A percentile compares a stretch with the other conserved stretches of the same genome.
Conservation (phyloP, 2,797 vertebrate genomes). For the Iguana delicatissima region DNA sequence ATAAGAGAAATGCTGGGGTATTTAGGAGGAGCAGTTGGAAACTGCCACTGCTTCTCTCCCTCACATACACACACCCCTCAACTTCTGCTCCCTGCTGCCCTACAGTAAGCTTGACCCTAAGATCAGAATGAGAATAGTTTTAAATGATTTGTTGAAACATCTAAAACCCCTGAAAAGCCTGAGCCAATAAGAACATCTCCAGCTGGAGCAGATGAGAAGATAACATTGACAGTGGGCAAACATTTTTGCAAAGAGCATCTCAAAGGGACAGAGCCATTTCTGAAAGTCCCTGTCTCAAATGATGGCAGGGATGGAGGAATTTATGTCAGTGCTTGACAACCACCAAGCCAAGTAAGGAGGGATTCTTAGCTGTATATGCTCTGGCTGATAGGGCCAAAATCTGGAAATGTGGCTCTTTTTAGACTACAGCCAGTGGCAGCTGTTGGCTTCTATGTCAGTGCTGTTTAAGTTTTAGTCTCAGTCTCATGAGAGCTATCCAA, state of each 20-base stretch:
- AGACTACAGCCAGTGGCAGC: too few species aligned
- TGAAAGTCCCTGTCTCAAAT: background rate
- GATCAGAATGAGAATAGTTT: too few species aligned
- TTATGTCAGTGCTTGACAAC: background rate
- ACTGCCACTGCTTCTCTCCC: too few species aligned
- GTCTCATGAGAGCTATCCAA: too few species aligned
- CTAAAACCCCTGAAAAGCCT: background rate
- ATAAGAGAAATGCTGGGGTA: background rate
- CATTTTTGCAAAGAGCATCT: background rate
- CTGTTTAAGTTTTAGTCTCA: too few species aligned
- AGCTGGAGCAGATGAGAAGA: background rate
- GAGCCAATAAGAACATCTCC: background rate
- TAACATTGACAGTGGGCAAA: background rate
- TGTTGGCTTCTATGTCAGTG: too few species aligned
- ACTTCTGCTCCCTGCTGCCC: background rate
- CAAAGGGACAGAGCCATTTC: background rate
- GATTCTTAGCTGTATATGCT: background rate
- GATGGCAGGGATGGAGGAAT: background rate
- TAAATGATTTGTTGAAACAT: background rate
- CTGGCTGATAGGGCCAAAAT: background rate
- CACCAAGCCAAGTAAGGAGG: background rate
- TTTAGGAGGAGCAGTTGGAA: background rate
- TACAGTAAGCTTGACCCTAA: background rate
- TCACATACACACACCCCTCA: too few species aligned
- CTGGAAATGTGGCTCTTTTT: too few species aligned